These are phyloP conservation scores for Polydrusus pterygomalis DNA, from an alignment of 2,888 invertebrate species.

Conservation along the genomic window DNA sequence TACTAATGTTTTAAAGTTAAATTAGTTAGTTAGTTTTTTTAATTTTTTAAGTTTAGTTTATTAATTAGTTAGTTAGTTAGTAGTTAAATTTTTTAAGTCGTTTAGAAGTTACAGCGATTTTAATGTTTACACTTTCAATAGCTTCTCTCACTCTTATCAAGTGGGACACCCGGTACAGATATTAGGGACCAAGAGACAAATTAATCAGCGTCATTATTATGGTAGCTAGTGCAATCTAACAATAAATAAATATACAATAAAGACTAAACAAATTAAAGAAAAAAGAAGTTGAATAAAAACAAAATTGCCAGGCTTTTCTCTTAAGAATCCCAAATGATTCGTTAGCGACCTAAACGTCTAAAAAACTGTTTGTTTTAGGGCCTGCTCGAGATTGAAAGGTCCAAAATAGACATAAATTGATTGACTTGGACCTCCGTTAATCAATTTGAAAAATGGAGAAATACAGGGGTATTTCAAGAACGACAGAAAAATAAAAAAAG, in stretches of 20 bases:
- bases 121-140: no score
- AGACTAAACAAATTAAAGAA: background rate
- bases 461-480: slow-evolving; percentile 12
- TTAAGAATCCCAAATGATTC: slow-evolving; percentile 34
- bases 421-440: slow-evolving; percentile 41
- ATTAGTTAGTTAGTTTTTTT: no score
- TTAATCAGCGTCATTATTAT: no score
- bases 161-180: no score
- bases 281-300: background rate
- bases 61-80: no score
- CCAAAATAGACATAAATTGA: slow-evolving; percentile 48
- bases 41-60: no score
- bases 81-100: no score
- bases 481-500: background rate
- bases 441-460: slow-evolving; percentile 39
- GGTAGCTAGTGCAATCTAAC: no score
- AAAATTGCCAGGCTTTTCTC: slow-evolving; percentile 12
- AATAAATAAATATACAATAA: background rate
- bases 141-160: no score
- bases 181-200: no score
- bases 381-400: slow-evolving; percentile 39
- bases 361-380: slow-evolving; percentile 46
- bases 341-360: slow-evolving; percentile 33
- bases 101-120: no score
- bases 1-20: no score